These are phyloP conservation scores for Drosophila mercatorum DNA, from an alignment of 2,888 invertebrate species.

Conservation along the genomic window DNA sequence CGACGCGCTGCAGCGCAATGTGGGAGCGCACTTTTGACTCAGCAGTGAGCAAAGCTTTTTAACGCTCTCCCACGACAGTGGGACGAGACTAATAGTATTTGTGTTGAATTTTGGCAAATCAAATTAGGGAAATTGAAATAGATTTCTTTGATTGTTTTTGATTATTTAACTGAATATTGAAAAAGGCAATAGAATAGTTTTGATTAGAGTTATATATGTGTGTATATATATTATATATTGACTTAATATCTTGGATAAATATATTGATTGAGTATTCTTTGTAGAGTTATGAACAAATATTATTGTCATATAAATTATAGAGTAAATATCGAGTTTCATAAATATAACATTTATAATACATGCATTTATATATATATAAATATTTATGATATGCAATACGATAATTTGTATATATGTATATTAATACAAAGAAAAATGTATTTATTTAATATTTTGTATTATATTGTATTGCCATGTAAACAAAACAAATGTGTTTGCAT, in stretches of 20 bases:
- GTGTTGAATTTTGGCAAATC: background rate
- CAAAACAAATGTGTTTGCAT: background rate
- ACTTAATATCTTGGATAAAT: background rate
- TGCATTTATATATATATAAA: too few relatives aligned
- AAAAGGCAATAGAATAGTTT: background rate
- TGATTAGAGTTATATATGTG: background rate
- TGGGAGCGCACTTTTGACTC: conserved; percentile 46
- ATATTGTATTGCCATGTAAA: background rate
- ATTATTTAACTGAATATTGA: background rate
- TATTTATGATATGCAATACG: too few relatives aligned
- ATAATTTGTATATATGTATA: too few relatives aligned
- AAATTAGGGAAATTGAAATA: background rate
- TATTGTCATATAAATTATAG: too few relatives aligned
- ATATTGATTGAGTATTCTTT: too few relatives aligned
- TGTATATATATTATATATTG: background rate
- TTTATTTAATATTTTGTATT: too few relatives aligned
- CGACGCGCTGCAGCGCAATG: conserved; percentile 31
- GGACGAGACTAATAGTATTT: background rate
- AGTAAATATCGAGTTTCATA: too few relatives aligned
- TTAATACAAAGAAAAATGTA: too few relatives aligned
- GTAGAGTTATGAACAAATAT: too few relatives aligned
- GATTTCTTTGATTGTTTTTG: too few relatives aligned
- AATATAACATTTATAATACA: too few relatives aligned
- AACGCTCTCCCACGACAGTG: conserved; percentile 24
- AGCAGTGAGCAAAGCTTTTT: conserved; percentile 27